Evolutionary conservation across 2,113 vertebrate species (phyloP).

Genomic region (Scytalopus superciliaris): DNA sequence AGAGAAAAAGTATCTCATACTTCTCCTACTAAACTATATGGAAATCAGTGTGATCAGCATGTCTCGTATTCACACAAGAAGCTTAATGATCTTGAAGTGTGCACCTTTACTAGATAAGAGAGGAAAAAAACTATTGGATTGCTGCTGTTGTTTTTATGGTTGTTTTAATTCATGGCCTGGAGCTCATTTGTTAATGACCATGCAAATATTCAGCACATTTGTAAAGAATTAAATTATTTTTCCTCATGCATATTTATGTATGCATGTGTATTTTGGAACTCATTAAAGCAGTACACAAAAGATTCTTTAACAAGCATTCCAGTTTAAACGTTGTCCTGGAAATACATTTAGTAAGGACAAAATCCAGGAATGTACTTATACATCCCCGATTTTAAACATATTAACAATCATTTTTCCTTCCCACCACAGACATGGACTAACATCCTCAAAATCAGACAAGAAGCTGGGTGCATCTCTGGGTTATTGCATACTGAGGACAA

Average conservation of each 20-base stretch:
- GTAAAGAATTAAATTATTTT: slow-evolving; percentile 61
- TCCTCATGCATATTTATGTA: slow-evolving; percentile 64
- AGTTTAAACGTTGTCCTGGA: not conserved
- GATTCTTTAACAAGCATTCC: slow-evolving; percentile 12
- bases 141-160: slow-evolving; percentile 5
- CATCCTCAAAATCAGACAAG: not conserved
- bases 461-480: not conserved
- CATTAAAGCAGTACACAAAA: slow-evolving; percentile 51
- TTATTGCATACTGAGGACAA: not conserved
- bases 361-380: not conserved
- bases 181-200: slow-evolving; percentile 52
- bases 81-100: not conserved
- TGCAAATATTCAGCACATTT: slow-evolving; percentile 45
- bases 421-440: not conserved
- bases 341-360: not conserved
- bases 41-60: not conserved
- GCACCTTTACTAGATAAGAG: not conserved
- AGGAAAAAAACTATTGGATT: not conserved
- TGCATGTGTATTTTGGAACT: slow-evolving; percentile 32
- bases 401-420: not conserved
- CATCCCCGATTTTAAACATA: not conserved
- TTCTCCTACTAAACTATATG: not conserved
- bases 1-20: not conserved
- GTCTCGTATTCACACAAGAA: not conserved
- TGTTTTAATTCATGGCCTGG: slow-evolving; percentile 30